Conservation (phyloP, 2,888 invertebrate genomes). For the Erebia aethiops region DNA sequence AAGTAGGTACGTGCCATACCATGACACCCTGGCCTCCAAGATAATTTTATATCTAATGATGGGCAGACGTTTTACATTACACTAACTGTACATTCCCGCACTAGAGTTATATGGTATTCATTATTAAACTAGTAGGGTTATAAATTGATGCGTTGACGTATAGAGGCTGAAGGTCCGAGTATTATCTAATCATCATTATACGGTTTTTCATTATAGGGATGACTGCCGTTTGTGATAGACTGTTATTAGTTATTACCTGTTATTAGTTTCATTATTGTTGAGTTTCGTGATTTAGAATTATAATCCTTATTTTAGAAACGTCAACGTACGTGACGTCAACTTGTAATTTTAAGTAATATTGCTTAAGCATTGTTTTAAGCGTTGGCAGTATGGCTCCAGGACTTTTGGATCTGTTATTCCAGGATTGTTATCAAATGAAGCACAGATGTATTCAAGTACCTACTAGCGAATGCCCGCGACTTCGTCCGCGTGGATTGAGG, state of each 20-base stretch:
- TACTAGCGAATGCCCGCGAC: too few relatives aligned
- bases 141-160: conserved; percentile 28
- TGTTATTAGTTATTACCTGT: neutral
- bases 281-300: too few relatives aligned
- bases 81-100: conserved; percentile 34
- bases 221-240: neutral
- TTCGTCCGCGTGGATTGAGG: too few relatives aligned
- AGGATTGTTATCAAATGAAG: too few relatives aligned
- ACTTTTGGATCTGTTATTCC: too few relatives aligned
- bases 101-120: conserved; percentile 9
- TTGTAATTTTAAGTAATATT: too few relatives aligned
- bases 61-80: conserved; percentile 36
- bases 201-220: neutral
- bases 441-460: too few relatives aligned
- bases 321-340: too few relatives aligned
- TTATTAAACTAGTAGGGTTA: conserved; percentile 18
- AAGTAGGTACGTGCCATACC: conserved; percentile 21
- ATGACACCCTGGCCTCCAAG: conserved; percentile 35
- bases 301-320: too few relatives aligned
- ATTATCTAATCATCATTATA: conserved; percentile 1
- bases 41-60: conserved; percentile 39
- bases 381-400: too few relatives aligned
- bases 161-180: neutral
- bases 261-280: too few relatives aligned
- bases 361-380: too few relatives aligned